Evolutionary conservation across 1,140 invertebrate species (phyloP), one percentile per base, ranked within the genome.

Genomic region (Drosophila quadrilineata): DNA sequence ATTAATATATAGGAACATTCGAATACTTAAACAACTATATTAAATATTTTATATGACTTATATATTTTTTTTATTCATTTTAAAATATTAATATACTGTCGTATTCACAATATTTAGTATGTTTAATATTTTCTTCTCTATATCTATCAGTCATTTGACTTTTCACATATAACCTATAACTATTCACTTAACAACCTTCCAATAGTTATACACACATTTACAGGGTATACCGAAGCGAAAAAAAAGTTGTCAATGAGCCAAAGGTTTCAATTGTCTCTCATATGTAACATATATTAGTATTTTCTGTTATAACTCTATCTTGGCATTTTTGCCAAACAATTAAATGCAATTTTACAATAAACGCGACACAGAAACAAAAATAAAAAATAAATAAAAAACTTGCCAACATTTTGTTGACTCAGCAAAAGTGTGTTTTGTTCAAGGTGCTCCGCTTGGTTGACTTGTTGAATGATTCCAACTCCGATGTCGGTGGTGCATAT

Each of bases 271-370:
- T 73, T 77, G 56, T 73, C 49, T 63, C n/a, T n/a, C 33, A 57
- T 26, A 56, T 82, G 68, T 85, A 84, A 84, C 41, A 57, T 45
- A 56, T 36, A 14, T 12, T 3, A 24, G 6, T 24, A 56, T 31
- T 64, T 35, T 59, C 24, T 24, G 45, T 3, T 52, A 45, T 58
- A 62, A 40, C 31, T 54, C 29, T 33, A 45, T 50, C 21, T 48
- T 59, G 69, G 59, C 77, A 84, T 84, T 84, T n/a, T 86, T 79
- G 75, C 73, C 79, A 41, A 85, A 85, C 80, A 85, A 85, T 85
- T 85, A 85, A 85, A 79, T 85, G 79, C 79, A 85, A 75, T 84
- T 84, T 85, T 64, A 41, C 9, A 69, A 36, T 52, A 43, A 68
- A 43, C 9, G 16, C 8, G 12, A 21, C 1, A 14, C 3, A 68